phyloP scores from a whole-genome alignment of 2,113 vertebrate species.

The Scytalopus superciliaris region DNA sequence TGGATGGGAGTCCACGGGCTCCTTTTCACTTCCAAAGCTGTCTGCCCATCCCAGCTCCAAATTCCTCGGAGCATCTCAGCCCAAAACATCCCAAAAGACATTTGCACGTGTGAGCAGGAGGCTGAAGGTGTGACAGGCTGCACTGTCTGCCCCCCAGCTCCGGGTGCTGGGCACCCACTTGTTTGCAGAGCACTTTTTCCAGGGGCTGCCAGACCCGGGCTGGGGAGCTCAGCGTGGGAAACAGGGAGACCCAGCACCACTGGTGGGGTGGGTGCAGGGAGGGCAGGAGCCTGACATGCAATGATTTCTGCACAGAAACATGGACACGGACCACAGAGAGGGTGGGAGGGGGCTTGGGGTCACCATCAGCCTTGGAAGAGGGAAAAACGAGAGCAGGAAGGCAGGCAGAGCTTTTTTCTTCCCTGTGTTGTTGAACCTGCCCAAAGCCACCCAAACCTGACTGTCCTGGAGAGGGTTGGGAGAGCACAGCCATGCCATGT shows the following conservation, averaged over 20 bases:
- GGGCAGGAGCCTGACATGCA: rapidly evolving
- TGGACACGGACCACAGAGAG: neutral
- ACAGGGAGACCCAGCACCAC: neutral
- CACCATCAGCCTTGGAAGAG: neutral
- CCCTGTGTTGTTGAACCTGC: neutral
- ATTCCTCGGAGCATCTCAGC: neutral
- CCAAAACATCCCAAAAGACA: neutral
- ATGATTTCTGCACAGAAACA: neutral
- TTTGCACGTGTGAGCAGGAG: neutral
- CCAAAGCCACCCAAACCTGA: neutral
- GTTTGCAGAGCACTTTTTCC: neutral
- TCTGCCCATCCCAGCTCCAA: neutral
- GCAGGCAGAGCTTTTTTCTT: neutral
- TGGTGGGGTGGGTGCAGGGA: neutral
- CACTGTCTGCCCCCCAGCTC: neutral
- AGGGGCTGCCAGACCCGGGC: neutral
- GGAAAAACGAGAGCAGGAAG: neutral
- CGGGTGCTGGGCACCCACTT: neutral
- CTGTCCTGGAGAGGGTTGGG: neutral
- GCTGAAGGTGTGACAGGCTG: neutral
- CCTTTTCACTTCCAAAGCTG: neutral
- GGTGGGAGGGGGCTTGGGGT: neutral
- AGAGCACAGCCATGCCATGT: rapidly evolving
- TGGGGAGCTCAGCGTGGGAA: neutral
- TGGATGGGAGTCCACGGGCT: neutral